Percentiles rank a stretch among this genome's conserved stretches.
These are phyloP conservation scores for Narcine bancroftii DNA, from an alignment of 2,113 vertebrate species.

Conservation along the genomic window DNA sequence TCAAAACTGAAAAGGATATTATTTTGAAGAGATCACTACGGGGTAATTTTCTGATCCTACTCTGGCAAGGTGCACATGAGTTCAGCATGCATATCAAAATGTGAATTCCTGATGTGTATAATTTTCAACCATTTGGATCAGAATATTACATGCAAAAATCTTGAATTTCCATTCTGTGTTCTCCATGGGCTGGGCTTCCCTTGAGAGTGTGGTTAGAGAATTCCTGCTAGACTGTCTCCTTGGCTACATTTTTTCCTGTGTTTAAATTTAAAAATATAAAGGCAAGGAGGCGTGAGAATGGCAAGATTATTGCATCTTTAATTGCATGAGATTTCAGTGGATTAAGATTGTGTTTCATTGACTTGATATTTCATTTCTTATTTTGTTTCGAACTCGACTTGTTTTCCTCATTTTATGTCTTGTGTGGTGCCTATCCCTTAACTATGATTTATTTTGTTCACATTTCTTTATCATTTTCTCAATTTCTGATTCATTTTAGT, in stretches of 20 bases:
- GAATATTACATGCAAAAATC: not conserved
- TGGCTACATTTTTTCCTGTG: not conserved
- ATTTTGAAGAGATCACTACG: not conserved
- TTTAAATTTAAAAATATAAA: constrained; percentile 6
- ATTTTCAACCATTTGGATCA: not conserved
- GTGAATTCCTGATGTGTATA: not conserved
- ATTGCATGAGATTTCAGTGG: not conserved
- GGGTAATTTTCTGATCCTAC: not conserved
- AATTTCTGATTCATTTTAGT: not conserved
- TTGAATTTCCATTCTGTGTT: not conserved
- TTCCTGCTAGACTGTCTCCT: not conserved
- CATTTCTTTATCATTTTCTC: not conserved
- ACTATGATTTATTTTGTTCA: not conserved
- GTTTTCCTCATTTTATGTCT: not conserved
- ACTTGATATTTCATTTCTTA: not conserved
- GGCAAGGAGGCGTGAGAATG: not conserved
- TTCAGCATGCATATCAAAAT: not conserved
- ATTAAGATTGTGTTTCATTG: not conserved
- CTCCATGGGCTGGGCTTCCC: not conserved
- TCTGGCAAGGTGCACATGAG: not conserved
- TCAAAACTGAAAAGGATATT: not conserved
- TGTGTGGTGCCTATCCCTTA: not conserved
- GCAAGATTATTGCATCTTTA: not conserved
- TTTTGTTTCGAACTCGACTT: not conserved
- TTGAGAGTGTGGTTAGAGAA: not conserved